Base-by-base conservation (phyloP, 2,113 vertebrate species). In the Sorex fumeus region DNA sequence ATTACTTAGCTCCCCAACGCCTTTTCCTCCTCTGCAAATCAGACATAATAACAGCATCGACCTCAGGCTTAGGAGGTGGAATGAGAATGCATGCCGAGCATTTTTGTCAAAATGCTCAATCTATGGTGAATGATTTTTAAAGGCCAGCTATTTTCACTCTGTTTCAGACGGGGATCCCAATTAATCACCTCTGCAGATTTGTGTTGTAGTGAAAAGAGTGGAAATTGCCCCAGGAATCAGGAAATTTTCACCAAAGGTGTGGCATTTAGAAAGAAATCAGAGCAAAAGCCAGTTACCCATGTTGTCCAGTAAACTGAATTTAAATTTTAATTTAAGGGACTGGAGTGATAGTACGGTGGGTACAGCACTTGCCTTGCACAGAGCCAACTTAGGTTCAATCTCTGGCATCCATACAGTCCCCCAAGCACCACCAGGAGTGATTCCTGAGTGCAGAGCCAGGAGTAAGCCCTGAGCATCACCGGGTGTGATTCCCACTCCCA, bases 281-380 rank as follows among this genome's bases (percentile, higher is more conserved):
- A 89, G 81, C 13, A 69, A 72, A 84, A 69, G 78, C 77, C 53
- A 85, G 25, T 47, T 89, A 74, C 78, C 13, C 25, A 82, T 47
- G 13, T 92, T 91, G 75, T 36, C 90, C 21, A 62, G 36, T 78
- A 53, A 88, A n/a, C 69, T 91, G 60, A 78, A 67, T 85, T 25
- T 91, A 40, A 57, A 57, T 64, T 93, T 94, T 84, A 32, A 53
- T 53, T 53, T 53, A 15, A 53, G 53, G 53, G 18, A 19, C 18
- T 53, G 53, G 53, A 53, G 53, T 16, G 12, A 53, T 53, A 53
- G 53, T 19, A 53, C 8, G 18, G 13, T 53, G 9, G 53, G 12
- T 16, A 53, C 13, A 53, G 53, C 53, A 53, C 18, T 53, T 53
- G 53, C 53, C 53, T 53, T 53, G 12, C 12, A 53, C 53, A 53